These are phyloP conservation scores for Drosophila nebulosa DNA, from an alignment of 1,140 invertebrate genomes.

Conservation along the genomic window DNA sequence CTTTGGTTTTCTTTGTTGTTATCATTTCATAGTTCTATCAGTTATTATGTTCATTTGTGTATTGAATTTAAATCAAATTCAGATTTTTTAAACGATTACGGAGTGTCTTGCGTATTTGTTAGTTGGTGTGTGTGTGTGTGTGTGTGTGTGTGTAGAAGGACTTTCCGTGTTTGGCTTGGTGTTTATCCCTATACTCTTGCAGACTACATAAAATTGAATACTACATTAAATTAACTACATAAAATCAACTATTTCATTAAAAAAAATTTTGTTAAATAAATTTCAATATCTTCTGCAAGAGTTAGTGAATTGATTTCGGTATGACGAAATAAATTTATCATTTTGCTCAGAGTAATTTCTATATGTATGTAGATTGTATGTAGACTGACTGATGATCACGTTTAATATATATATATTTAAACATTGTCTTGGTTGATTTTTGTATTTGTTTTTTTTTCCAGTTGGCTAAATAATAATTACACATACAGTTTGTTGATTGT, in stretches of 20 bases:
- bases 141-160: conserved; percentile 19
- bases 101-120: conserved; percentile 29
- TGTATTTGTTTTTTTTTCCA: too few species aligned
- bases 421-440: conserved; percentile 11
- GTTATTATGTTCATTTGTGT: conserved; percentile 43
- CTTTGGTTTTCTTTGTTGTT: conserved; percentile 43
- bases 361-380: neutral
- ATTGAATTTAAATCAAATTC: conserved; percentile 15
- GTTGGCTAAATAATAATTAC: conserved; percentile 53
- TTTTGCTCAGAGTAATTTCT: neutral
- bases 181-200: neutral
- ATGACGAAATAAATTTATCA: conserved; percentile 15
- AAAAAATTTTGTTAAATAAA: neutral
- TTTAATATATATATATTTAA: neutral
- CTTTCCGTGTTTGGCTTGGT: conserved; percentile 1
- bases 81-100: conserved; percentile 47
- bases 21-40: conserved; percentile 49
- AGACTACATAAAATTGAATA: conserved; percentile 2
- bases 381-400: conserved; percentile 1
- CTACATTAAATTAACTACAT: neutral
- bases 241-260: neutral
- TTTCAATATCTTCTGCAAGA: neutral
- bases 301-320: conserved; percentile 20
- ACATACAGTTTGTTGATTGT: conserved; percentile 61
- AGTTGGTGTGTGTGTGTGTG: conserved; percentile 17